Evolutionary conservation across 2,888 invertebrate genomes (phyloP).

Genomic region (Julus scandinavius): DNA sequence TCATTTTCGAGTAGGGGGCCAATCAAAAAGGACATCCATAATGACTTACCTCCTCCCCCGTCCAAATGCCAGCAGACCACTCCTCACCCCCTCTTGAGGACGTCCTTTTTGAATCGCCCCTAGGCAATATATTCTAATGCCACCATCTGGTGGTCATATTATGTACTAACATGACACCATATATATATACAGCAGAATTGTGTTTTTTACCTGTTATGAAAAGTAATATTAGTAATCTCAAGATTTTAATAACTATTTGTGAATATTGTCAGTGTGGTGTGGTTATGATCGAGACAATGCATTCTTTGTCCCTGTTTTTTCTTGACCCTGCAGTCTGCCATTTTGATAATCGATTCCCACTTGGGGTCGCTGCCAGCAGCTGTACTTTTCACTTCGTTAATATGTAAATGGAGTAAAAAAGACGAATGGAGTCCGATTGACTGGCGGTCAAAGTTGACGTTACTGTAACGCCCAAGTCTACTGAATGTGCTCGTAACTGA

Average conservation of each 20-base stretch:
- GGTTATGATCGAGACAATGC: neutral
- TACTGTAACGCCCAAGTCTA: neutral
- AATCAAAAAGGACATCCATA: too few species aligned
- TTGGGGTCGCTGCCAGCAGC: conserved; percentile 32
- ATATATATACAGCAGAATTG: neutral
- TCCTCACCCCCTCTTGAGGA: too few species aligned
- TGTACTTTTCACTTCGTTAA: neutral
- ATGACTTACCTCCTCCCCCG: neutral
- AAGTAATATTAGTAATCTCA: too few species aligned
- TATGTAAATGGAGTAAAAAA: conserved; percentile 19
- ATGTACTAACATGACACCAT: neutral
- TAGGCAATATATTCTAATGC: neutral
- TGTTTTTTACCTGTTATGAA: too few species aligned
- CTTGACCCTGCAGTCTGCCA: neutral
- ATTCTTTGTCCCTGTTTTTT: neutral
- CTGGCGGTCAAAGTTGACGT: neutral
- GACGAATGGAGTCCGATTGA: neutral
- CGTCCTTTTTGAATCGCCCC: neutral
- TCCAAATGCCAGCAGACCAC: neutral
- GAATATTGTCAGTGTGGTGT: neutral
- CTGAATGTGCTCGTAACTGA: neutral
- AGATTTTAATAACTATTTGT: too few species aligned
- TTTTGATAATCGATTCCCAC: conserved; percentile 32
- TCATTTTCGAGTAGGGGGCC: too few species aligned
- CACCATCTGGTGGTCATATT: neutral